These are phyloP conservation scores for Andrena bicolor DNA, from an alignment of 2,888 invertebrate species.

Conservation along the genomic window DNA sequence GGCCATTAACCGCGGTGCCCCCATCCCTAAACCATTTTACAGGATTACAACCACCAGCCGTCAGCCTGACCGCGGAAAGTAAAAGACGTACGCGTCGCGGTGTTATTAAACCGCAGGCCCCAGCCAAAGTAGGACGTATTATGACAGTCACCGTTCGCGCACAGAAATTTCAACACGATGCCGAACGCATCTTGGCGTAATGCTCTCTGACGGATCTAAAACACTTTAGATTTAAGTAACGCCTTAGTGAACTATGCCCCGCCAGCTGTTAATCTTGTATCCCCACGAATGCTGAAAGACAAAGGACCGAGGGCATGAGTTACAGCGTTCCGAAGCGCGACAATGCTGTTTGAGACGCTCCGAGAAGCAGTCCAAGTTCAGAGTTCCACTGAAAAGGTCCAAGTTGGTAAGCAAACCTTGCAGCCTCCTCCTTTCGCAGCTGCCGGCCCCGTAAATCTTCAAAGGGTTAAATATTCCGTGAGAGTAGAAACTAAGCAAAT, in stretches of 20 bases:
- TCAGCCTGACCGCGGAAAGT: constrained; percentile 37
- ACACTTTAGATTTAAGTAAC: not conserved
- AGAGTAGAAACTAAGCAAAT: constrained; percentile 24
- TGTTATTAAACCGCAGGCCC: constrained; percentile 30
- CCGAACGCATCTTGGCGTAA: not conserved
- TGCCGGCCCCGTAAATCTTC: constrained; percentile 32
- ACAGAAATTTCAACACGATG: not conserved
- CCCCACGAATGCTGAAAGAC: not conserved
- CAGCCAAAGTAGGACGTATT: constrained; percentile 5
- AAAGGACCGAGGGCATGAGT: not conserved
- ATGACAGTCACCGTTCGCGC: not conserved
- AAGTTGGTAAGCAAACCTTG: constrained; percentile 12
- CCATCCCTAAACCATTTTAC: constrained; percentile 56
- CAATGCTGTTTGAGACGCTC: not conserved
- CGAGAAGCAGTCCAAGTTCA: not conserved
- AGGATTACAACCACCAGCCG: constrained; percentile 31
- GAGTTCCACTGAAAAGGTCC: constrained; percentile 9
- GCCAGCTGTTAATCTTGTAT: not conserved
- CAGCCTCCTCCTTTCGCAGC: constrained; percentile 1
- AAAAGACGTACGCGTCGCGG: constrained; percentile 27
- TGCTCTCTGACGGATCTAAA: too few relatives aligned
- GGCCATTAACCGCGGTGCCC: constrained; percentile 74
- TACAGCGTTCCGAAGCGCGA: not conserved
- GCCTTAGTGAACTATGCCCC: not conserved
- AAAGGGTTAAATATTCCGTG: constrained; percentile 47